Evolutionary conservation across 1,140 invertebrate species (phyloP).

Genomic region (Radopholus similis): DNA sequence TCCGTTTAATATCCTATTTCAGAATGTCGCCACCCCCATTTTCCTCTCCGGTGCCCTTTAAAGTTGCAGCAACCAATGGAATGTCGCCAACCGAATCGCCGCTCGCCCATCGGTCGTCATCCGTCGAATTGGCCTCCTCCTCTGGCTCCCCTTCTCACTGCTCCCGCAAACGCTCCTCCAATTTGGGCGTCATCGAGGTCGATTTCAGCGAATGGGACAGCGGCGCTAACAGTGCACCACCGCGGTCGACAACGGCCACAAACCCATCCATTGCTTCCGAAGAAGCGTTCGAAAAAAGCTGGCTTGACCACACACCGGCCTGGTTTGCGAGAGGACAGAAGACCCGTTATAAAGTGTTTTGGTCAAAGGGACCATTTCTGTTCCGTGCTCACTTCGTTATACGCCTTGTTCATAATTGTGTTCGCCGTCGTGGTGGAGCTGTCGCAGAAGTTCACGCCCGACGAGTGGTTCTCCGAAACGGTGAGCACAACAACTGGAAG

Average conservation of each 20-base stretch:
- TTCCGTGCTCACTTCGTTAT: constrained; percentile 49
- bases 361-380: constrained; percentile 55
- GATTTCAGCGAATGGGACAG: too few relatives aligned
- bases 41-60: too few relatives aligned
- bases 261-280: neutral
- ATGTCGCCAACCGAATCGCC: too few relatives aligned
- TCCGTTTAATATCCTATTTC: too few relatives aligned
- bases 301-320: constrained; percentile 37
- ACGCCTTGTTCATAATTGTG: constrained; percentile 56
- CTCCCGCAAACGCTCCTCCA: neutral
- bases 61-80: too few relatives aligned
- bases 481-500: constrained; percentile 22
- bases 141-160: neutral
- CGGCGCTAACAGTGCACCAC: too few relatives aligned
- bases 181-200: too few relatives aligned
- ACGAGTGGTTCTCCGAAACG: constrained; percentile 54
- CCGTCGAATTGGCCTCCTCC: neutral
- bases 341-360: constrained; percentile 15
- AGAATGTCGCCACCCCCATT: too few relatives aligned
- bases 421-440: constrained; percentile 54
- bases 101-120: neutral
- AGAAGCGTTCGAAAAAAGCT: constrained; percentile 23
- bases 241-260: too few relatives aligned
- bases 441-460: constrained; percentile 55
- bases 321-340: constrained; percentile 34